Conservation (phyloP, 35 echinoderm and acorn worm genomes). For the Heliocidaris tuberculata region DNA sequence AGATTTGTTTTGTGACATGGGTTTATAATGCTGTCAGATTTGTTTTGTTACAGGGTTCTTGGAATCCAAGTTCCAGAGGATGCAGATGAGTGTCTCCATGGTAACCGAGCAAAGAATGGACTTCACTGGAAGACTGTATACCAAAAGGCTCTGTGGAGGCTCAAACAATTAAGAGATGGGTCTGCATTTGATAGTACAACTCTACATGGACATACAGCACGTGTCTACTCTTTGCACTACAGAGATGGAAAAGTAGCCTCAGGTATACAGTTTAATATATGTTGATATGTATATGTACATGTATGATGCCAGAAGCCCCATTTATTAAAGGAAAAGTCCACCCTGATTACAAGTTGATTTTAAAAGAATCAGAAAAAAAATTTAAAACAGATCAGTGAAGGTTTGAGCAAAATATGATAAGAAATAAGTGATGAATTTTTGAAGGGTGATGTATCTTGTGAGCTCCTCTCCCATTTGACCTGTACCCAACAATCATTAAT, state of each 20-base stretch:
- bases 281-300: too few relatives aligned
- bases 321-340: too few relatives aligned
- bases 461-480: too few relatives aligned
- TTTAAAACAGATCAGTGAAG: too few relatives aligned
- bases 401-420: too few relatives aligned
- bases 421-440: too few relatives aligned
- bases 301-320: too few relatives aligned
- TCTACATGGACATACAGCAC: conserved; percentile 75
- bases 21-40: neutral
- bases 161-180: conserved; percentile 69
- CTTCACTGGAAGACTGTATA: conserved; percentile 77
- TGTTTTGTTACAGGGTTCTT: conserved; percentile 39
- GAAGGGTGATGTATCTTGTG: too few relatives aligned
- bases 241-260: conserved; percentile 79
- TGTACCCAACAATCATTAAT: too few relatives aligned
- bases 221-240: conserved; percentile 89
- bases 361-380: too few relatives aligned
- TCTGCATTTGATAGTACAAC: conserved; percentile 79
- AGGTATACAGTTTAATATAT: conserved; percentile 34
- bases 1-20: too few relatives aligned
- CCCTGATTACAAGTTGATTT: too few relatives aligned
- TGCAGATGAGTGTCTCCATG: neutral
- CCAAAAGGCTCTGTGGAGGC: conserved; percentile 50
- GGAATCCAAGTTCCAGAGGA: conserved; percentile 57
- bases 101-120: conserved; percentile 45